phyloP scores from a whole-genome alignment of 2,797 vertebrate genomes.

The Petrocephalus sullivani region DNA sequence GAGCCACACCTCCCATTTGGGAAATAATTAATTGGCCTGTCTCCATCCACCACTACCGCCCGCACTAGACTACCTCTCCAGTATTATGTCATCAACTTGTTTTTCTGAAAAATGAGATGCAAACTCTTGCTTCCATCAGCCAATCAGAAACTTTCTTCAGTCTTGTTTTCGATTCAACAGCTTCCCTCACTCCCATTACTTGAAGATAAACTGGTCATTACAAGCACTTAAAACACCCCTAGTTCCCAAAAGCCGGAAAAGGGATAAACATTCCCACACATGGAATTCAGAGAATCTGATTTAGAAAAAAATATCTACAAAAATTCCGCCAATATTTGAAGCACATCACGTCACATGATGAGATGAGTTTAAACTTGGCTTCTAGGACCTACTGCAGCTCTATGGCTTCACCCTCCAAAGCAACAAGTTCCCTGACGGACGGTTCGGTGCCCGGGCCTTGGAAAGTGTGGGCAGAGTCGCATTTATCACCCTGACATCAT shows the following conservation, averaged over 20 bases:
- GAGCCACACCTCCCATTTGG: slow-evolving; percentile 23
- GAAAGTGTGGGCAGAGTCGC: slow-evolving; percentile 71
- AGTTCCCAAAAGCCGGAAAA: neutral
- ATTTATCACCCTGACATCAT: slow-evolving; percentile 92
- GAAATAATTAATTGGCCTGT: slow-evolving; percentile 56
- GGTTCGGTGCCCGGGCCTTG: slow-evolving; percentile 16
- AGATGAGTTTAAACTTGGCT: neutral
- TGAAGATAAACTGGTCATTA: neutral
- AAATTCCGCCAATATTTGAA: neutral
- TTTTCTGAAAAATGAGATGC: neutral
- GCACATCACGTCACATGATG: neutral
- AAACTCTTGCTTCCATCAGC: neutral
- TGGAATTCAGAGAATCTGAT: slow-evolving; percentile 38
- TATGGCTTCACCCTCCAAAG: neutral
- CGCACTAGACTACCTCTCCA: neutral
- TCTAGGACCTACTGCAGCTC: neutral
- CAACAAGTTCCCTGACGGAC: neutral
- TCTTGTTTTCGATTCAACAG: neutral
- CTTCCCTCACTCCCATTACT: neutral
- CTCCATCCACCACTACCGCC: neutral
- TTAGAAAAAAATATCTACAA: neutral
- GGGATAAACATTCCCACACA: slow-evolving; percentile 61
- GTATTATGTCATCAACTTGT: neutral
- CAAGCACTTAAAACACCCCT: neutral
- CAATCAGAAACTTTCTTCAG: neutral